A percentile compares a stretch with the other conserved stretches of the same genome.
These are phyloP conservation scores for Pseudococcus longispinus DNA, from an alignment of 2,888 invertebrate genomes.

Conservation along the genomic window DNA sequence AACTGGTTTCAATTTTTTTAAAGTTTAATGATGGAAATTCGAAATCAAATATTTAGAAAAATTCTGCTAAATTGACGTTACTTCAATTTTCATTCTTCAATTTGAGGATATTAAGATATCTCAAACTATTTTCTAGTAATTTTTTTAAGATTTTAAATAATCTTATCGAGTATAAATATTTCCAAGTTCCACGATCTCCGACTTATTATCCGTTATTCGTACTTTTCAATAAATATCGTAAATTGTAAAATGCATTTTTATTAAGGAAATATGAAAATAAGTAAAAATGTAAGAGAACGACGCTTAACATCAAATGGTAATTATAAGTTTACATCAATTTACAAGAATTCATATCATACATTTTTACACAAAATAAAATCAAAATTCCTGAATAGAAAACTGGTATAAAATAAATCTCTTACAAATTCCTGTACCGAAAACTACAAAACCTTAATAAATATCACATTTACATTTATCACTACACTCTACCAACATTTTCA, in stretches of 20 bases:
- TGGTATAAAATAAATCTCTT: conserved; percentile 53
- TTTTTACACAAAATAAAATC: conserved; percentile 7
- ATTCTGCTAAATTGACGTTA: too few species aligned
- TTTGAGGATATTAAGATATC: too few species aligned
- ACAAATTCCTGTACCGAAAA: conserved; percentile 45
- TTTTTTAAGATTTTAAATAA: too few species aligned
- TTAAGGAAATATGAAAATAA: conserved; percentile 56
- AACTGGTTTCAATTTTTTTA: too few species aligned
- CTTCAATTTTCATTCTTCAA: too few species aligned
- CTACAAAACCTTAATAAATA: conserved; percentile 53
- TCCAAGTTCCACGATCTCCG: too few species aligned
- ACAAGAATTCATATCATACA: conserved; percentile 39
- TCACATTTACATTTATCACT: conserved; percentile 52
- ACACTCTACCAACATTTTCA: conserved; percentile 30
- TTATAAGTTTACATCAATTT: conserved; percentile 43
- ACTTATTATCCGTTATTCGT: not conserved
- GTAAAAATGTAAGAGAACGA: conserved; percentile 56
- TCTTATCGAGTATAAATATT: too few species aligned
- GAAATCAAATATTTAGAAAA: too few species aligned
- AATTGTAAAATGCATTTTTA: conserved; percentile 52
- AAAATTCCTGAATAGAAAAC: conserved; percentile 33
- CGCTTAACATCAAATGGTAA: conserved; percentile 54
- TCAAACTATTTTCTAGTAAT: too few species aligned
- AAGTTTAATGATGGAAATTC: too few species aligned
- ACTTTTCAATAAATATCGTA: not conserved